phyloP scores from a whole-genome alignment of 2,113 vertebrate genomes.

The Echinops telfairi region DNA sequence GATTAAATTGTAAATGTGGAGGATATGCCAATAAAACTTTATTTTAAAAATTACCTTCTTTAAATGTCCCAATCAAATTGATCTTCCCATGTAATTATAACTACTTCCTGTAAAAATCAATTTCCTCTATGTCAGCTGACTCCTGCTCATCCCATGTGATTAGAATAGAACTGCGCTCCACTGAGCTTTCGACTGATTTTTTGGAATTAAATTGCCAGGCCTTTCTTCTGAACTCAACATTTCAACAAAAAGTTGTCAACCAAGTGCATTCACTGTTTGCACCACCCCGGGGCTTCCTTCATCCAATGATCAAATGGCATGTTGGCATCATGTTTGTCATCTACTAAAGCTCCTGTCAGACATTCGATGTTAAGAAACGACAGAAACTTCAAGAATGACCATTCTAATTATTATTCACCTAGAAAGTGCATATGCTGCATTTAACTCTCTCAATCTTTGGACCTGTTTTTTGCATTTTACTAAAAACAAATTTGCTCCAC shows the following conservation, averaged over 20 bases:
- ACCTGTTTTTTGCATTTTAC: neutral
- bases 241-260: neutral
- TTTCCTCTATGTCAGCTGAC: neutral
- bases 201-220: neutral
- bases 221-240: neutral
- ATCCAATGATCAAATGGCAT: neutral
- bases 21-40: too few relatives aligned
- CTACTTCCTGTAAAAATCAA: neutral
- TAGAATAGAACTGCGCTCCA: neutral
- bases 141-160: neutral
- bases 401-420: neutral
- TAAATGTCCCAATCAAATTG: neutral
- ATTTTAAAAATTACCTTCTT: neutral
- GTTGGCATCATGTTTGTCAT: neutral
- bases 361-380: neutral
- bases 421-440: neutral
- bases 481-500: neutral
- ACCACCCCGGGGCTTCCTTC: neutral
- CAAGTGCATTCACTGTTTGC: neutral
- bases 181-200: neutral
- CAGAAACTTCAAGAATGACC: neutral
- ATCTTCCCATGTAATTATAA: neutral
- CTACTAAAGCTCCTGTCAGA: neutral
- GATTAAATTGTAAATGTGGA: too few relatives aligned
- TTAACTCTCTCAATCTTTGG: conserved; percentile 13